These are phyloP conservation scores for Acleris holmiana DNA, from an alignment of 2,888 invertebrate species.

Conservation along the genomic window DNA sequence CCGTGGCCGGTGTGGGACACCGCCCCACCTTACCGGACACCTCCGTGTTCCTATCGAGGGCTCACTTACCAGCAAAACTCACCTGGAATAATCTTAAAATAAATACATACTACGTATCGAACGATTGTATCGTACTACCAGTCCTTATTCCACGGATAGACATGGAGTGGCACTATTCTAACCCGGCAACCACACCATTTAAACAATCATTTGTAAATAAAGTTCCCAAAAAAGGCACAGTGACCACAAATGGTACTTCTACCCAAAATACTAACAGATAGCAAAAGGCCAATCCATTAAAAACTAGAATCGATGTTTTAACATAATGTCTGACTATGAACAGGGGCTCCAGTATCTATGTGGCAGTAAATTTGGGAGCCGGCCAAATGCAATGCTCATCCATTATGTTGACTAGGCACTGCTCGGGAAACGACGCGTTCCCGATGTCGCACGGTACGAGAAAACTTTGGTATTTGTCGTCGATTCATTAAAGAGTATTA, in stretches of 20 bases:
- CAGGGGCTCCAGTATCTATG: constrained; percentile 56
- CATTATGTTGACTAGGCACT: constrained; percentile 65
- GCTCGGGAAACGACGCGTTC: constrained; percentile 42
- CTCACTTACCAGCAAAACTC: constrained; percentile 58
- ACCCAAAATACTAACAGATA: no score
- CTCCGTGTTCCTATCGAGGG: constrained; percentile 52
- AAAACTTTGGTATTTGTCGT: background rate
- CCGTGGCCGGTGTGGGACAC: constrained; percentile 49
- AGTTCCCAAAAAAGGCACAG: no score
- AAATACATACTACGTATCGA: no score
- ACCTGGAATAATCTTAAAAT: constrained; percentile 32
- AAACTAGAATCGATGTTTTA: constrained; percentile 11
- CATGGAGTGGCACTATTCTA: no score
- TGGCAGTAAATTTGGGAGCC: constrained; percentile 81
- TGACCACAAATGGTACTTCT: no score
- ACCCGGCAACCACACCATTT: no score
- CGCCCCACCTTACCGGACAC: constrained; percentile 53
- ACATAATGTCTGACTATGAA: constrained; percentile 11
- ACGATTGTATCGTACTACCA: no score
- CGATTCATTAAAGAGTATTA: no score
- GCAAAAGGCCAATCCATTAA: constrained; percentile 1
- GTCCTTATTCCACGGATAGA: no score
- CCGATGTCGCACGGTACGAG: constrained; percentile 43
- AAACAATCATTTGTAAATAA: no score
- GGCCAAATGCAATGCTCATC: constrained; percentile 84